Evolutionary conservation across 2,797 vertebrate species (phyloP), one percentile per base, ranked within the genome.

Genomic region (Malurus leucopterus): DNA sequence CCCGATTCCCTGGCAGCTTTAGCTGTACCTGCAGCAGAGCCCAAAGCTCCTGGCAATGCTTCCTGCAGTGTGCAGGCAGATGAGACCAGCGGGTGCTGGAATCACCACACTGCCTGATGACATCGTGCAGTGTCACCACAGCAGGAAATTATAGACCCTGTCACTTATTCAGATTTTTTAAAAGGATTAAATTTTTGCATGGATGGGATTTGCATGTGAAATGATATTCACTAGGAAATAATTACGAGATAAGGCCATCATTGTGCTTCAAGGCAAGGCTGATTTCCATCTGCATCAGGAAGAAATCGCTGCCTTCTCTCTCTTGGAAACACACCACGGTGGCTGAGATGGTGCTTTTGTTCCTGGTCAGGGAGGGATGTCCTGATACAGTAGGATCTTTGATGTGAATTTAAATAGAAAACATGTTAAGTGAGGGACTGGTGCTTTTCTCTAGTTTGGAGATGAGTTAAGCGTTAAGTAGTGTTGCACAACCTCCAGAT

Each of bases 131-230:
- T 58, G 62, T 19, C n/a, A 53, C 44, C 67, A 24, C 87, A 64
- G 82, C 78, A 76, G 87, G 89, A 91, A 95, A 93, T 92, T 90
- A 94, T 7, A 91, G 57, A 81, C 29, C 73, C 76, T 50, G 80
- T 63, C 82, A 63, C 67, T 92, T 77, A 75, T 19, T 70, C 59
- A 34, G 63, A 67, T 47, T 76, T 85, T 87, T 89, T 63, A 69
- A 81, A 94, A 84, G 74, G 89, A 89, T 90, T 87, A 80, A 20
- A 57, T 77, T 70, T 71, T 81, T 68, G 30, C 79, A 54, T 2
- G 19, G 80, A 70, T 63, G 64, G 64, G 57, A 92, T 95, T 94
- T 95, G 93, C 92, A 92, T 94, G 77, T 89, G 90, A 89, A 95
- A 91, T 92, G 79, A 91, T 81, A 64, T 85, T 89, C 68, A 70